Evolutionary conservation across 2,797 vertebrate genomes (phyloP).

Genomic region (Ataeniobius toweri): DNA sequence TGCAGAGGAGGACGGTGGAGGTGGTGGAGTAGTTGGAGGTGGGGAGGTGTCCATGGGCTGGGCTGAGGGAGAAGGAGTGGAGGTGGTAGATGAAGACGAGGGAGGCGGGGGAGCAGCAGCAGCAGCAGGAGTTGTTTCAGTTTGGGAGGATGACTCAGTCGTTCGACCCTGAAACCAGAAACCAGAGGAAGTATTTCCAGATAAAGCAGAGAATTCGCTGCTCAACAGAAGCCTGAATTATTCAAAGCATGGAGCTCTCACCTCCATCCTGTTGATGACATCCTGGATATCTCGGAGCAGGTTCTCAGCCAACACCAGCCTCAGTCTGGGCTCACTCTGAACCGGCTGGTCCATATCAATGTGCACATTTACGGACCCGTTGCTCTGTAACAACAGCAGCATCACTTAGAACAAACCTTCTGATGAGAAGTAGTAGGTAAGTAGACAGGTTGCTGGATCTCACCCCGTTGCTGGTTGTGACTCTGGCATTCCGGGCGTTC

Average conservation of each 20-base stretch:
- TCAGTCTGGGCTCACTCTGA: conserved; percentile 89
- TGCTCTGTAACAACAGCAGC: conserved; percentile 67
- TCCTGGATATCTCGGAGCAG: conserved; percentile 88
- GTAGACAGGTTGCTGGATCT: conserved; percentile 19
- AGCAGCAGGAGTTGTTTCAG: conserved; percentile 57
- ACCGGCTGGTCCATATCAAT: conserved; percentile 89
- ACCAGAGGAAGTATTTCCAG: not conserved
- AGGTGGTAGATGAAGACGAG: conserved; percentile 72
- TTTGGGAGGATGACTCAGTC: conserved; percentile 67
- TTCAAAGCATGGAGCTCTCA: conserved; percentile 41
- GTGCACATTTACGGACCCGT: conserved; percentile 91
- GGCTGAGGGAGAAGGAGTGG: conserved; percentile 76
- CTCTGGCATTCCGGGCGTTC: conserved; percentile 77
- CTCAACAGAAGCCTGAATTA: too few relatives aligned
- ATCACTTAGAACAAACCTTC: not conserved
- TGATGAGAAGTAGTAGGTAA: not conserved
- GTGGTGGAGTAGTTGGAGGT: conserved; percentile 74
- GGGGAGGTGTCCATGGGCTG: conserved; percentile 82
- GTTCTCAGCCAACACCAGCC: conserved; percentile 89
- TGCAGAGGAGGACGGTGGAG: conserved; percentile 71
- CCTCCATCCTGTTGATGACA: conserved; percentile 88
- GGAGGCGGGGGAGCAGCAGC: conserved; percentile 59
- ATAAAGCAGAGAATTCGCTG: too few relatives aligned
- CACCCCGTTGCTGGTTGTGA: conserved; percentile 84
- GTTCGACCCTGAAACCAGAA: conserved; percentile 64